phyloP scores from a whole-genome alignment of 2,113 vertebrate species.

The Trematocara macrostoma region DNA sequence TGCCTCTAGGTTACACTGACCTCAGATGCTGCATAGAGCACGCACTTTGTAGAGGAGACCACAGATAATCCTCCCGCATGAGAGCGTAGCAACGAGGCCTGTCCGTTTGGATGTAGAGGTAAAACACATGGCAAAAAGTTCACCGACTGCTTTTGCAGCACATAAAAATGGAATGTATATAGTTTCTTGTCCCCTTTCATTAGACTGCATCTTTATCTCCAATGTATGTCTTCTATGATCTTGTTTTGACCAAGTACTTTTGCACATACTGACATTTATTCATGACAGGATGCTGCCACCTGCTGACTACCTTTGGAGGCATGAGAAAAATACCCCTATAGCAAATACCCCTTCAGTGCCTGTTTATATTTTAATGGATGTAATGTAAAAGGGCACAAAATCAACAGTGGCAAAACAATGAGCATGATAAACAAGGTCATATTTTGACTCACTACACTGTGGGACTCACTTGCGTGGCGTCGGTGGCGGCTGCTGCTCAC shows the following conservation, averaged over 20 bases:
- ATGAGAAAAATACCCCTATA: not conserved
- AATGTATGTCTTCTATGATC: not conserved
- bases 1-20: slow-evolving; percentile 68
- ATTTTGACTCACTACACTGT: not conserved
- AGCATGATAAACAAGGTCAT: not conserved
- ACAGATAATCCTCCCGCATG: slow-evolving; percentile 75
- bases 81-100: slow-evolving; percentile 71
- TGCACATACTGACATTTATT: not conserved
- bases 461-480: slow-evolving; percentile 84
- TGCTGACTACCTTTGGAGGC: slow-evolving; percentile 47
- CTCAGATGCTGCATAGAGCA: slow-evolving; percentile 79
- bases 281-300: slow-evolving; percentile 56
- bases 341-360: not conserved
- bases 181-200: not conserved
- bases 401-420: not conserved
- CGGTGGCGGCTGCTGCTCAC: slow-evolving; percentile 82
- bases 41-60: slow-evolving; percentile 76
- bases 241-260: not conserved
- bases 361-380: not conserved
- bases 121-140: slow-evolving; percentile 51
- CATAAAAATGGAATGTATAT: not conserved
- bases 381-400: not conserved
- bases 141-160: slow-evolving; percentile 30
- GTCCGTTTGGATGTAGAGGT: slow-evolving; percentile 48
- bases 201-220: not conserved